A percentile compares a stretch with the other conserved stretches of the same genome.
These are phyloP conservation scores for Cassiopea xamachana DNA, from an alignment of 30 jellyfish, hydroid and myxozoan species.

Conservation along the genomic window DNA sequence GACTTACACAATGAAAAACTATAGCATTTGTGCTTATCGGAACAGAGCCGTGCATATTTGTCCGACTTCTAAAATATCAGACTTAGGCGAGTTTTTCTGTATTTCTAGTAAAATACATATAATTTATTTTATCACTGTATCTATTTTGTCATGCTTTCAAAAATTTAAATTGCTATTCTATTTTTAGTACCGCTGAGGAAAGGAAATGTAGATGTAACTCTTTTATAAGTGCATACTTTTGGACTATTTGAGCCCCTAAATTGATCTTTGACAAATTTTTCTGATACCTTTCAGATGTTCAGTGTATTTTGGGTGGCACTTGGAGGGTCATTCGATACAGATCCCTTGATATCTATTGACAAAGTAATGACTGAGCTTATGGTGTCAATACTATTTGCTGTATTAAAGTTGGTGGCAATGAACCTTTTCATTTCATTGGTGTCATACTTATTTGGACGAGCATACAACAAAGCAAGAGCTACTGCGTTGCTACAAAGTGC, in stretches of 20 bases:
- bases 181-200: too few species aligned
- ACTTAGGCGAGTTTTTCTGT: too few species aligned
- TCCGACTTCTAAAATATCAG: too few species aligned
- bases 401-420: constrained; percentile 41
- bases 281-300: constrained; percentile 15
- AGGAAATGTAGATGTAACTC: too few species aligned
- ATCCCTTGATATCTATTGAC: constrained; percentile 34
- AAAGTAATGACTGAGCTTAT: constrained; percentile 36
- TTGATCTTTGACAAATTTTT: background rate
- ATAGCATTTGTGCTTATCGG: too few species aligned
- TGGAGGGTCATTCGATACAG: constrained; percentile 42
- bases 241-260: background rate
- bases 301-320: constrained; percentile 26
- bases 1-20: too few species aligned
- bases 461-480: constrained; percentile 72
- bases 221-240: too few species aligned
- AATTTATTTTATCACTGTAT: too few species aligned
- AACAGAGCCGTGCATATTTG: too few species aligned
- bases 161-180: too few species aligned
- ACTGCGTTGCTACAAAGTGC: constrained; percentile 73
- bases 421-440: constrained; percentile 62
- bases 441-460: constrained; percentile 41
- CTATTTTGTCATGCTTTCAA: too few species aligned
- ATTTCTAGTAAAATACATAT: too few species aligned
- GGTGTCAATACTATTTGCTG: constrained; percentile 35